Evolutionary conservation across 1,140 invertebrate species (phyloP), one percentile per base, ranked within the genome.

Genomic region (Calephelis virginiensis): DNA sequence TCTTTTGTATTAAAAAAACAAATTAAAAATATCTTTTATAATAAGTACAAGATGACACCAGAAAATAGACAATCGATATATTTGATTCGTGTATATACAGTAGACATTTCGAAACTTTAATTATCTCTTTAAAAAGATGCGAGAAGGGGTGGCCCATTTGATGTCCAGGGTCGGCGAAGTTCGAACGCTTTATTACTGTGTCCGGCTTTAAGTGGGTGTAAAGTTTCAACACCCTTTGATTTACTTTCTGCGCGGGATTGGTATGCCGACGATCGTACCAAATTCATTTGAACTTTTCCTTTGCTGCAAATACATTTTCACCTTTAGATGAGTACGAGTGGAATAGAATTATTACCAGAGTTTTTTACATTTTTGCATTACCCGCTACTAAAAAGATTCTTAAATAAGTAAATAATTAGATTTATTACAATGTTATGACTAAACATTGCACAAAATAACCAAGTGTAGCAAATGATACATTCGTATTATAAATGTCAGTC

Each of bases 171-270:
- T 84, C 78, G 83, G 74, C 75, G 85, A 89, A 89, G 85, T 88
- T 91, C 86, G 85, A 84, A 86, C 85, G 85, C 82, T 91, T 91
- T 91, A 91, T 89, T 89, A 91, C 88, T 82, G 84, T 89, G 88
- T 89, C 88, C 86, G 86, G 86, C 83, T 89, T 89, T 91, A 91
- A 91, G 88, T 91, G 86, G 88, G 88, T 91, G 86, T 89, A 89
- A 89, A 91, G 86, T 91, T 91, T 89, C 88, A 89, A 89, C 88
- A 89, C 88, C 88, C 88, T 91, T 89, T 89, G 88, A 89, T 91
- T 89, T 89, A 91, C 86, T 89, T 87, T 76, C 83, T 75, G 72
- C 78, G 76, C 77, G 79, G 68, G 82, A 81, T 86, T 81, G 78
- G 82, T 85, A 76, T 77, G 77, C 79, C 69, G 76, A 61, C 70